A percentile compares a stretch with the other conserved stretches of the same genome.
phyloP scores from a whole-genome alignment of 2,888 invertebrate genomes.

The Pharmacophagus antenor region DNA sequence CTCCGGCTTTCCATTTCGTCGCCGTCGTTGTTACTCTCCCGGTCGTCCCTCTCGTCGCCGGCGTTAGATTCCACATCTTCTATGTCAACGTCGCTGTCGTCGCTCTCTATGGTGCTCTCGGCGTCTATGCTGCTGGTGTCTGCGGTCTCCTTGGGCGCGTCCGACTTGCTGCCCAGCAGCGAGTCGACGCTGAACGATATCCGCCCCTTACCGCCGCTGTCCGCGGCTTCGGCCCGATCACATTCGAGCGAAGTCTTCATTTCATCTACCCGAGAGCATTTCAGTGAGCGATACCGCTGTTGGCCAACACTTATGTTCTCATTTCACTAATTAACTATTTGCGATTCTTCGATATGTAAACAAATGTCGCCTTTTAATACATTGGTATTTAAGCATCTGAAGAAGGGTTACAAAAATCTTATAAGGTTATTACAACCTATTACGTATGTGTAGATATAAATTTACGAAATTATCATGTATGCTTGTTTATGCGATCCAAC shows the following conservation, averaged over 20 bases:
- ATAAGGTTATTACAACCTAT: no score
- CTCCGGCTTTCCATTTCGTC: slow-evolving; percentile 70
- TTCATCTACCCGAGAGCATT: slow-evolving; percentile 72
- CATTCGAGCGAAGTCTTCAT: slow-evolving; percentile 79
- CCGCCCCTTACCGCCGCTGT: slow-evolving; percentile 81
- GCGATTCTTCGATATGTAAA: not conserved
- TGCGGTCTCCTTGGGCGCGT: slow-evolving; percentile 54
- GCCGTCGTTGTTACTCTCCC: slow-evolving; percentile 67
- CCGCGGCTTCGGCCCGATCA: slow-evolving; percentile 75
- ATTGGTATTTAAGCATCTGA: not conserved
- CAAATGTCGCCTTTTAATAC: not conserved
- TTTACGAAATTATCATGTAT: not conserved
- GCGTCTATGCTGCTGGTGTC: slow-evolving; percentile 67
- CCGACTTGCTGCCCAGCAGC: slow-evolving; percentile 70
- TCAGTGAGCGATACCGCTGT: slow-evolving; percentile 37
- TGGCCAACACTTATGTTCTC: not conserved
- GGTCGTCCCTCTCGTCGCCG: slow-evolving; percentile 68
- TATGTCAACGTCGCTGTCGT: slow-evolving; percentile 77
- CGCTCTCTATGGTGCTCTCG: slow-evolving; percentile 64
- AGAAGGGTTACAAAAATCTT: no score
- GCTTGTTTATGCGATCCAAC: not conserved
- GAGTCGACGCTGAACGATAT: slow-evolving; percentile 89
- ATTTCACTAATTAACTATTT: slow-evolving; percentile 1
- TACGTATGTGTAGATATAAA: no score
- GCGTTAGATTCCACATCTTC: slow-evolving; percentile 71